These are phyloP conservation scores for Petrosia ficiformis DNA, from an alignment of 37 sponge, comb jelly and placozoan species.

Conservation along the genomic window DNA sequence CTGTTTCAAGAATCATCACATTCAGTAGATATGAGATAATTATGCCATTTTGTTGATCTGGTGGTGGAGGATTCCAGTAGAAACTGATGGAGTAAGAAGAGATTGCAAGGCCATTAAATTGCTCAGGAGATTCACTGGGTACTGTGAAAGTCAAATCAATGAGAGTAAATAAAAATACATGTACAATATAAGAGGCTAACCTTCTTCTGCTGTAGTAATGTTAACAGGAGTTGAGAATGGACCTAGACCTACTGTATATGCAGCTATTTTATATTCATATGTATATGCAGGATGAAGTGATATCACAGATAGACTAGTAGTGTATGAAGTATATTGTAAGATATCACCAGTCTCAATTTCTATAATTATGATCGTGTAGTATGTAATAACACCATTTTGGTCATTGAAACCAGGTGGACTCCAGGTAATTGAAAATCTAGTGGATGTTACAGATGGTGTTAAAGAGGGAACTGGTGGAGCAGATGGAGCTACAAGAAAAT, in stretches of 20 bases:
- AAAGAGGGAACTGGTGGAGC: background rate
- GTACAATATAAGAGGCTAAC: slow-evolving; percentile 1
- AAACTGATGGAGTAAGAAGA: slow-evolving; percentile 1
- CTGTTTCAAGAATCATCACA: background rate
- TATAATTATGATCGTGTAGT: slow-evolving; percentile 14
- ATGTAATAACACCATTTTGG: slow-evolving; percentile 31
- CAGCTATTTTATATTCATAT: slow-evolving; percentile 26
- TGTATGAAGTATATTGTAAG: background rate
- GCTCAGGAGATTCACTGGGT: slow-evolving; percentile 11
- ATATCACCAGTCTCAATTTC: background rate
- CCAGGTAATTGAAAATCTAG: background rate
- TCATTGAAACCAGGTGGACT: background rate
- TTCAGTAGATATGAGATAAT: background rate
- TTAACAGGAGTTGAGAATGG: slow-evolving; percentile 15
- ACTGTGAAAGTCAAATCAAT: background rate
- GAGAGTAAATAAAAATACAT: background rate
- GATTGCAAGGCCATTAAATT: background rate
- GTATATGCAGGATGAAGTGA: slow-evolving; percentile 54
- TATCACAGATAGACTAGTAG: background rate
- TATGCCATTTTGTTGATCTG: slow-evolving; percentile 10
- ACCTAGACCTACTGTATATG: slow-evolving; percentile 20
- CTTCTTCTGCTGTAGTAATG: slow-evolving; percentile 30
- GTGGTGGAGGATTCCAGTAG: slow-evolving; percentile 3
- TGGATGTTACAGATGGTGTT: background rate
- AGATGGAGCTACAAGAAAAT: slow-evolving; percentile 11